phyloP scores from a whole-genome alignment of 2,888 invertebrate species.

The Diplolepis rosae region DNA sequence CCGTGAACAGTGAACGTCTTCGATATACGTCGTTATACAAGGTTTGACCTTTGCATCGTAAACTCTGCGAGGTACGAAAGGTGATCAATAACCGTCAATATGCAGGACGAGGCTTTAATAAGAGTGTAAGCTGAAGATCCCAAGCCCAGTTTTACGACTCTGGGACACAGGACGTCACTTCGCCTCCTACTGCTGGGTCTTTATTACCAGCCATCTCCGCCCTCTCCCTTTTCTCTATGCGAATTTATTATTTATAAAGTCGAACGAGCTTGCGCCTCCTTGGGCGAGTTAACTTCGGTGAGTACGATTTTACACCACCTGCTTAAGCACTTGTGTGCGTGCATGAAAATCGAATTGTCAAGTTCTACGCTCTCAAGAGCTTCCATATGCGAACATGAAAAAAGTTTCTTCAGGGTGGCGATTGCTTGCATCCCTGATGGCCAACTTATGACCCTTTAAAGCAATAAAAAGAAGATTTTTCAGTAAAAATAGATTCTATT shows the following conservation, averaged over 20 bases:
- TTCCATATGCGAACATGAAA: slow-evolving; percentile 20
- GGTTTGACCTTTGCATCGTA: slow-evolving; percentile 47
- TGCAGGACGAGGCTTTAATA: slow-evolving; percentile 67
- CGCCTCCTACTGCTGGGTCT: slow-evolving; percentile 63
- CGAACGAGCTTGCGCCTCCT: slow-evolving; percentile 58
- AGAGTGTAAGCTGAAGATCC: slow-evolving; percentile 63
- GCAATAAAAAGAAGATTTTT: neutral
- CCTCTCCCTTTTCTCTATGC: slow-evolving; percentile 51
- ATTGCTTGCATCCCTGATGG: slow-evolving; percentile 14
- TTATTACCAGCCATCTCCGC: slow-evolving; percentile 62
- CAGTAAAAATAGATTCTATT: neutral
- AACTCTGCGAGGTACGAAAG: slow-evolving; percentile 51
- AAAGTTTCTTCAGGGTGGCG: slow-evolving; percentile 15
- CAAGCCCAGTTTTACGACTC: slow-evolving; percentile 68
- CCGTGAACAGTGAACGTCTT: neutral
- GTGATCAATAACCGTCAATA: slow-evolving; percentile 70
- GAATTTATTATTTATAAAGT: slow-evolving; percentile 71
- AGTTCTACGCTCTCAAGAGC: slow-evolving; percentile 18
- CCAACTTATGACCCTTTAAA: neutral
- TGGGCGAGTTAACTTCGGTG: slow-evolving; percentile 51
- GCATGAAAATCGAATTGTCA: slow-evolving; percentile 19
- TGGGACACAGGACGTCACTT: slow-evolving; percentile 72
- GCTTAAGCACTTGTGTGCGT: slow-evolving; percentile 29
- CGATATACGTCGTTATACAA: slow-evolving; percentile 20
- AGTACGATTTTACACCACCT: slow-evolving; percentile 49